Evolutionary conservation across 2,113 vertebrate species (phyloP), one percentile per base, ranked within the genome.

Genomic region (Rhodinocichla rosea): DNA sequence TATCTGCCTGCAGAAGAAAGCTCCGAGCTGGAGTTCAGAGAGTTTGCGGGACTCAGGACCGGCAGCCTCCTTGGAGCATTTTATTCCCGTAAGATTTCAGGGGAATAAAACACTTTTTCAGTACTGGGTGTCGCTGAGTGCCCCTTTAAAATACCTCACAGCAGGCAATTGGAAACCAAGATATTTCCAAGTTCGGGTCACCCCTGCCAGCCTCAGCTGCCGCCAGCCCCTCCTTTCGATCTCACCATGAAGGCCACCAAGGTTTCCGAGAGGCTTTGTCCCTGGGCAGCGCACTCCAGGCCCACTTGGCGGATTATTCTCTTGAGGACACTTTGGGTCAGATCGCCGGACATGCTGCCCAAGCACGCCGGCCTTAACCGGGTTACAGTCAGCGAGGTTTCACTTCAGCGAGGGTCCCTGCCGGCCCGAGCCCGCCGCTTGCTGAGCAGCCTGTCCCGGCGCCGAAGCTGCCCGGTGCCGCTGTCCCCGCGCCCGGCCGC

Each of bases 231-330:
- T 23, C 30, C 42, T 35, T 30, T 44, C 19, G 70, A 13, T 11
- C 97, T 98, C 94, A 99, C 99, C 99, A 99, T 97, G 90, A 99
- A 99, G 6, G 98, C 98, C 70, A 98, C 98, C 90, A 99, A 70
- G 13, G 98, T 98, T 94, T 99, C 98, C 1, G 98, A 97, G 53
- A 98, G 94, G 0, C 47, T 82, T 4, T 98, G 96, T 78, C 98
- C 99, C 39, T 47, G 97, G 39, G 69, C 68, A 0, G 96, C 94
- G 65, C 99, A 99, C 94, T 98, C 94, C 76, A 97, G 97, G 4
- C 94, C 97, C 44, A 99, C 98, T 55, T 98, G 97, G 6, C 97
- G 78, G 53, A 99, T 98, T 2, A 99, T 98, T 62, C 83, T 97
- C 96, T 97, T 98, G 76, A 99, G 97, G 62, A 98, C 96, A 17